Evolutionary conservation across 92 coral and sea anemone genomes (phyloP), one percentile per base, ranked within the genome.

Genomic region (Umimayanthus kanabou): DNA sequence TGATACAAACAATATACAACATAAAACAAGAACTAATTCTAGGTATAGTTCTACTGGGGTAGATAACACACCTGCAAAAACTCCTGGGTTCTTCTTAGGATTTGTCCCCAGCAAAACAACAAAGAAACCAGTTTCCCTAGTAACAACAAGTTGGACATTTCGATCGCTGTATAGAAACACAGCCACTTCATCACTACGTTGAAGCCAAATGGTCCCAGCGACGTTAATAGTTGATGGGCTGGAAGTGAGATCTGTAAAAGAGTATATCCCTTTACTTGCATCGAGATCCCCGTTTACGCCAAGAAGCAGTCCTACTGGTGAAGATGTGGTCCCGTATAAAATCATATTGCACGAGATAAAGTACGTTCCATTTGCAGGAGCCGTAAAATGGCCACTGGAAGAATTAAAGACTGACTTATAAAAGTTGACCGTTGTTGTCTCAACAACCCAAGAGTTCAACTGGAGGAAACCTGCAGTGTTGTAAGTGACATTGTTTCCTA

Each of bases 291-390:
- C 87, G 77, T 83, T 83, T 3, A 83, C 55, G 1, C 43, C 64
- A 18, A 83, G 6, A 9, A 83, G 66, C n/a, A 83, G 37, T 16
- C 64, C 65, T 33, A 83, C 65, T 69, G 78, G 58, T 20, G 82
- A 43, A 6, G 61, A 16, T 8, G 78, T 70, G 30, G 77, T 70
- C 14, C 79, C 87, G 45, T 69, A 45, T 37, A 67, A 78, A 43
- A 83, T 83, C 87, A 83, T 28, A 16, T 83, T 83, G n/a, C 87
- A 70, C 78, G 87, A 83, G 66, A 83, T 73, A 30, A 83, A 83
- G 76, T 83, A 83, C 16, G 73, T 45, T 9, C 86, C 86, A 82
- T 67, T 43, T 37, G 40, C 77, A 25, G 86, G 86, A 43, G 86
- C 86, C n/a, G 77, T 70, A 43, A 82, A 82, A 4, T 69, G 53